Evolutionary conservation across 2,797 vertebrate species (phyloP), one percentile per base, ranked within the genome.

Genomic region (Neomorphus geoffroyi): DNA sequence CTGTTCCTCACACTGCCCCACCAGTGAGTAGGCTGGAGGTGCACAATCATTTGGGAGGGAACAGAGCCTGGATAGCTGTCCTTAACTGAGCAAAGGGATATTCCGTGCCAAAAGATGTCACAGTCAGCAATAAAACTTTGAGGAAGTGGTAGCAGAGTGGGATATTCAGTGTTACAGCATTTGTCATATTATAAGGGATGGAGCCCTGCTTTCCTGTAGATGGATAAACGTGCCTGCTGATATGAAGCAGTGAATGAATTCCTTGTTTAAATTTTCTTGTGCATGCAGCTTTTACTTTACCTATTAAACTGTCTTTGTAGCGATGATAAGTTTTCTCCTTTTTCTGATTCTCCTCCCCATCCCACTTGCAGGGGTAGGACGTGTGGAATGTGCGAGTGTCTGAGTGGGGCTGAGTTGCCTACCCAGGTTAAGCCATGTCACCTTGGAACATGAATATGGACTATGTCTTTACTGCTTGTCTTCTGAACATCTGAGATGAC

Each of bases 21-120:
- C 16, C 39, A 67, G 15, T 0, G 0, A 45, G 23, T 28, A 33
- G 30, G 22, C 13, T 14, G 3, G 9, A 16, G 6, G 18, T 28
- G 9, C 13, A 26, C 18, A 23, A 41, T 18, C 30, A 6, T 14
- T 11, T 43, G 17, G 41, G 6, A 43, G 7, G 14, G 23, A 45
- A n/a, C 19, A 61, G 6, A 46, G 19, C 10, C 11, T 16, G 13
- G 26, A 35, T 10, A 64, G 24, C 7, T 46, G 50, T 50, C 9
- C 16, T 18, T 19, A 67, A 37, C 4, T 56, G 11, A 33, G 5
- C 15, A 53, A 50, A 53, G 11, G 9, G 39, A 39, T 32, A 23
- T 57, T 16, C 7, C 33, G 33, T n/a, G 35, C 7, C 21, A 21
- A 16, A n/a, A 7, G 30, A 33, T 3, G 3, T 33, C 35, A 30